Evolutionary conservation across 2,888 invertebrate species (phyloP), one percentile per base, ranked within the genome.

Genomic region (Exephanes ischioxanthus): DNA sequence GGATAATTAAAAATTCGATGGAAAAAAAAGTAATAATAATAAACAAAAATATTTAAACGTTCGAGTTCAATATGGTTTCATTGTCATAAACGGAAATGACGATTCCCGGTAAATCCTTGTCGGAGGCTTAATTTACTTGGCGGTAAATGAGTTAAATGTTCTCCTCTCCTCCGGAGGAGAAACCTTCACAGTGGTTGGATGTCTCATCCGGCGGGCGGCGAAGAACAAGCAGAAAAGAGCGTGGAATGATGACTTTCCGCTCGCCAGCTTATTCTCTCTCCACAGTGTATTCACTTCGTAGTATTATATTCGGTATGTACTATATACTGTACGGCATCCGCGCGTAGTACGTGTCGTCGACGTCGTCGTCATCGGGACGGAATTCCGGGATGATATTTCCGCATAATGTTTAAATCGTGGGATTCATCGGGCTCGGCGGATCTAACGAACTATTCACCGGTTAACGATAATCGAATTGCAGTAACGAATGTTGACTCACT

Each of bases 331-430:
- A 41, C 73, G 33, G 45, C 48, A 45, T 51, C 19, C 51, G n/a
- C 11, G 45, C 19, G 48, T n/a, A 11, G 26, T 72, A 61, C 80
- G 26, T 30, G 26, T 72, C 72, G 70, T 70, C 51, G 51, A 30
- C 53, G 66, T 68, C 37, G 68, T 81, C 81, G 81, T 81, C 75
- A 81, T 81, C 81, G 81, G 51, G 68, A 81, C 81, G 81, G 81
- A 81, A 81, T 81, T 81, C 81, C 81, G 81, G 75, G 61, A 81
- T 61, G 75, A 81, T 61, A 61, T 81, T 81, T 81, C 68, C 81
- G 75, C 75, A 75, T 33, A 75, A 81, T 75, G 75, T 37, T 51
- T 70, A 81, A 70, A 81, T 70, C 81, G 75, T 68, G 55, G 22
- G 68, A 75, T 58, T 81, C 68, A 41, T 72, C 41, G 45, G 14